Evolutionary conservation across 1,140 invertebrate species (phyloP).

Genomic region (Mylabris phalerata): DNA sequence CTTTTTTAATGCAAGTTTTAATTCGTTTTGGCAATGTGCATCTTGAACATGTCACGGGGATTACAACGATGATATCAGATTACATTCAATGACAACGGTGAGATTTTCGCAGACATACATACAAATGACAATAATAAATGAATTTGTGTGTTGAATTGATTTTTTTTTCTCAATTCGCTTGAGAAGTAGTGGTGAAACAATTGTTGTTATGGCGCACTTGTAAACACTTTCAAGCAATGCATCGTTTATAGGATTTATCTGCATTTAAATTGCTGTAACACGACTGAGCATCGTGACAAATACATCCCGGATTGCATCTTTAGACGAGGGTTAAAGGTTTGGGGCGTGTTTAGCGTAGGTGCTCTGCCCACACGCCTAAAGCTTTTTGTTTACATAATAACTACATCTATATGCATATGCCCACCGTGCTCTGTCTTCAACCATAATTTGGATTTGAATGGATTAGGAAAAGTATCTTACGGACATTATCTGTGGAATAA

Average conservation of each 20-base stretch:
- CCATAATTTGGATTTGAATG: slow-evolving; percentile 12
- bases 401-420: slow-evolving; percentile 22
- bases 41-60: no score
- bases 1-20: no score
- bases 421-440: slow-evolving; percentile 15
- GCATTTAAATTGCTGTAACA: slow-evolving; percentile 23
- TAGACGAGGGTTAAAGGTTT: slow-evolving; percentile 11
- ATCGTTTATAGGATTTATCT: slow-evolving; percentile 18
- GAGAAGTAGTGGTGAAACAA: neutral
- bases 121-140: no score
- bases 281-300: slow-evolving; percentile 20
- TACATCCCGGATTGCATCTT: slow-evolving; percentile 21
- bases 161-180: no score
- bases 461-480: slow-evolving; percentile 9
- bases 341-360: slow-evolving; percentile 17
- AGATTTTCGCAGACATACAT: no score
- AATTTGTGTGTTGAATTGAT: no score
- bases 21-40: no score
- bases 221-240: slow-evolving; percentile 19
- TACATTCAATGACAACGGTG: no score
- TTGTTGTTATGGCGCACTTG: slow-evolving; percentile 9
- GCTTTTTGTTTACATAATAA: slow-evolving; percentile 23
- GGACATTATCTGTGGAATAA: slow-evolving; percentile 5
- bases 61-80: no score
- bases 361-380: slow-evolving; percentile 14